phyloP scores from a whole-genome alignment of 2,888 invertebrate species.

The Limenitis camilla region DNA sequence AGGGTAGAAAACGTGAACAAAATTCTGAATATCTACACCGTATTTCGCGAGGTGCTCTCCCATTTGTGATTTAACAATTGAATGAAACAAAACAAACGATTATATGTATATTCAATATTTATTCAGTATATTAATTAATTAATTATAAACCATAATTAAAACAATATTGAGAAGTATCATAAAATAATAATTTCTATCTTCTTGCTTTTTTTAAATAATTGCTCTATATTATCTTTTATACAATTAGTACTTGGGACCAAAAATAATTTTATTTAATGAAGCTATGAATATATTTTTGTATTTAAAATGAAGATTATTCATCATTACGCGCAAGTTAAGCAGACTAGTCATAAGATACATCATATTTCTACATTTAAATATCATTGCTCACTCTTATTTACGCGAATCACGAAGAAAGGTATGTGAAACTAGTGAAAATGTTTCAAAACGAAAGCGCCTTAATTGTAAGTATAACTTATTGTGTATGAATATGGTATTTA shows the following conservation, averaged over 20 bases:
- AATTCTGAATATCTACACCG: slow-evolving; percentile 7
- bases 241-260: no score
- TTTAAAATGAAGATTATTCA: slow-evolving; percentile 3
- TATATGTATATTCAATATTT: no score
- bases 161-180: no score
- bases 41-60: background rate
- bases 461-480: slow-evolving; percentile 29
- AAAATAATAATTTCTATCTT: no score
- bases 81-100: no score
- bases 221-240: no score
- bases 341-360: slow-evolving; percentile 1
- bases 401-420: slow-evolving; percentile 16
- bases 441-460: slow-evolving; percentile 24
- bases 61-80: no score
- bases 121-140: no score
- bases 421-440: slow-evolving; percentile 24
- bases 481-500: slow-evolving; percentile 37
- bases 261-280: no score
- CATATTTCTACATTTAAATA: slow-evolving; percentile 9
- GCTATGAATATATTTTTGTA: background rate
- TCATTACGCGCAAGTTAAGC: background rate
- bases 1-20: slow-evolving; percentile 8
- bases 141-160: no score
- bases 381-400: slow-evolving; percentile 11
- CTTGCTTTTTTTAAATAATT: no score